Conservation (phyloP, 37 sponge, comb jelly and placozoan species). For the Tethya wilhelma region DNA sequence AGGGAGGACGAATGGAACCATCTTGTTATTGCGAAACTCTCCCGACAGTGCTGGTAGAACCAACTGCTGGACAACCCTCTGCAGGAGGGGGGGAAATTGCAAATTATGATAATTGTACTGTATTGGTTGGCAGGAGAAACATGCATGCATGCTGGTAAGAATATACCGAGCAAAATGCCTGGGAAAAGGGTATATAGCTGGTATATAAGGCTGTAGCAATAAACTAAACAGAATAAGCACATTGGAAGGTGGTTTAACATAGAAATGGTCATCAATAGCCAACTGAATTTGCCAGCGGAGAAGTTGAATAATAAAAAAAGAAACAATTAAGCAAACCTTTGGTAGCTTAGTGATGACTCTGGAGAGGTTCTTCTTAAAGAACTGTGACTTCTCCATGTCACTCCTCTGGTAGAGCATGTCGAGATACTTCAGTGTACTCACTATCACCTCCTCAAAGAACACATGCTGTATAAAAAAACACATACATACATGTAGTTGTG, state of each 20-base stretch:
- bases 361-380: slow-evolving; percentile 79
- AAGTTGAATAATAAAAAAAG: no score
- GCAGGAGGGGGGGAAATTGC: not conserved
- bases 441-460: slow-evolving; percentile 72
- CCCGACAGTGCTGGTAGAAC: slow-evolving; percentile 66
- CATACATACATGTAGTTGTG: slow-evolving; percentile 1
- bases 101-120: not conserved
- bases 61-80: slow-evolving; percentile 68
- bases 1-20: slow-evolving; percentile 90
- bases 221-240: no score
- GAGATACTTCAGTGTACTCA: slow-evolving; percentile 67
- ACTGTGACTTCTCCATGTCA: slow-evolving; percentile 86
- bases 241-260: no score
- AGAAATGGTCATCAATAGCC: no score
- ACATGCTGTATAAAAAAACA: slow-evolving; percentile 42
- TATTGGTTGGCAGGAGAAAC: no score
- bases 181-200: no score
- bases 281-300: no score
- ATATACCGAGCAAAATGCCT: not conserved
- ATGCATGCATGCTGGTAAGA: not conserved
- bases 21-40: slow-evolving; percentile 78
- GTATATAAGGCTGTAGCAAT: no score
- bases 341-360: slow-evolving; percentile 63
- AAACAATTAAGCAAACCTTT: no score
- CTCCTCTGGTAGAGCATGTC: slow-evolving; percentile 74